Conservation (phyloP, 2,888 invertebrate genomes). For the Mechanitis mazaeus region DNA sequence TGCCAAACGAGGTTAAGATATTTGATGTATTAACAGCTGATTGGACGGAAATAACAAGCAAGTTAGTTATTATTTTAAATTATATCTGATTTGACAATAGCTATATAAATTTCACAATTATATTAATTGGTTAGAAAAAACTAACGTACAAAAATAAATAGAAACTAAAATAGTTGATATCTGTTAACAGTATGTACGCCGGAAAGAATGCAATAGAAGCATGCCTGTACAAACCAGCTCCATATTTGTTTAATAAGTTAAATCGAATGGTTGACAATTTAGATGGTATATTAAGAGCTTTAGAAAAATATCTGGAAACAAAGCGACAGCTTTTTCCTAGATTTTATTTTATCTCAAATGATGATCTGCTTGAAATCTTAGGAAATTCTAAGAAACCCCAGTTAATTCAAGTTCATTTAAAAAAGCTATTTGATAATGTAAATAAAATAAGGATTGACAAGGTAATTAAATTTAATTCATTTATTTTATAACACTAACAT, state of each 20-base stretch:
- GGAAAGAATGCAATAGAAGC: constrained; percentile 79
- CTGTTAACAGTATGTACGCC: constrained; percentile 58
- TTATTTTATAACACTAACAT: too few relatives aligned
- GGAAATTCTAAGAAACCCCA: constrained; percentile 91
- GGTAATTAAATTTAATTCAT: constrained; percentile 50
- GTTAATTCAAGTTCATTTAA: constrained; percentile 88
- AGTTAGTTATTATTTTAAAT: constrained; percentile 49
- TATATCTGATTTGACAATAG: neutral
- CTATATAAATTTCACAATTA: neutral
- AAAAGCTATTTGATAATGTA: constrained; percentile 92
- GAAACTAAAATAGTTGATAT: constrained; percentile 1
- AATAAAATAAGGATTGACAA: constrained; percentile 82
- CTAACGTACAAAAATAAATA: neutral
- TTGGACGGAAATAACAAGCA: constrained; percentile 82
- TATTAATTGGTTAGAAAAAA: neutral
- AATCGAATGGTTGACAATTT: constrained; percentile 84
- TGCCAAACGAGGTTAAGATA: constrained; percentile 84
- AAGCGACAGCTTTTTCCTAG: constrained; percentile 91
- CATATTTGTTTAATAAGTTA: constrained; percentile 80
- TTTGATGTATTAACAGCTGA: constrained; percentile 84
- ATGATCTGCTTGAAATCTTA: constrained; percentile 87
- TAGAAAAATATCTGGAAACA: constrained; percentile 91
- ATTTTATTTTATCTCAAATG: constrained; percentile 80
- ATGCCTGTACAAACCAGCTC: constrained; percentile 77
- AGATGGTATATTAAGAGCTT: constrained; percentile 87